Conservation (phyloP, 1,140 invertebrate genomes). For the Drosophila sucinea region DNA sequence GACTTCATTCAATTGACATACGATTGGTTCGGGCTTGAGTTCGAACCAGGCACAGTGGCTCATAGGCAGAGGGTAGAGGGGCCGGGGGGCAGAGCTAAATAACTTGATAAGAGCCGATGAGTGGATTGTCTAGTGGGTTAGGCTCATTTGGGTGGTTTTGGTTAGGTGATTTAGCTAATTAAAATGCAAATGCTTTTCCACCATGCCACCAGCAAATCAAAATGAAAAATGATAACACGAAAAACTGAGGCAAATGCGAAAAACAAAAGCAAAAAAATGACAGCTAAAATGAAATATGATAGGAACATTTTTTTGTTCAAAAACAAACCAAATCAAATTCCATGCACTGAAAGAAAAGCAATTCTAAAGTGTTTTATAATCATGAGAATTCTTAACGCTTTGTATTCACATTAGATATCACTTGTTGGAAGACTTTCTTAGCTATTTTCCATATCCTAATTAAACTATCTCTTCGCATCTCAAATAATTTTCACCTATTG, state of each 20-base stretch:
- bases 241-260: background rate
- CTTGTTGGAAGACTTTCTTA: too few species aligned
- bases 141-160: background rate
- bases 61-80: background rate
- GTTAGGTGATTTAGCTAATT: slow-evolving; percentile 27
- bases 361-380: too few species aligned
- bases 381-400: too few species aligned
- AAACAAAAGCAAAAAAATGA: background rate
- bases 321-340: background rate
- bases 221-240: slow-evolving; percentile 15
- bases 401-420: too few species aligned
- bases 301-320: background rate
- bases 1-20: slow-evolving; percentile 44
- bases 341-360: background rate
- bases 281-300: slow-evolving; percentile 32
- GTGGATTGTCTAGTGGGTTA: background rate
- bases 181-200: slow-evolving; percentile 26
- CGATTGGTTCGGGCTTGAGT: background rate
- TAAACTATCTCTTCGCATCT: too few species aligned
- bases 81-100: background rate
- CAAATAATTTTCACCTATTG: too few species aligned
- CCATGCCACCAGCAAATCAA: slow-evolving; percentile 13
- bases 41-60: background rate
- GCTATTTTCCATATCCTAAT: too few species aligned
- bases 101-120: slow-evolving; percentile 1